Conservation (phyloP, 2,113 vertebrate genomes). For the Excalfactoria chinensis region DNA sequence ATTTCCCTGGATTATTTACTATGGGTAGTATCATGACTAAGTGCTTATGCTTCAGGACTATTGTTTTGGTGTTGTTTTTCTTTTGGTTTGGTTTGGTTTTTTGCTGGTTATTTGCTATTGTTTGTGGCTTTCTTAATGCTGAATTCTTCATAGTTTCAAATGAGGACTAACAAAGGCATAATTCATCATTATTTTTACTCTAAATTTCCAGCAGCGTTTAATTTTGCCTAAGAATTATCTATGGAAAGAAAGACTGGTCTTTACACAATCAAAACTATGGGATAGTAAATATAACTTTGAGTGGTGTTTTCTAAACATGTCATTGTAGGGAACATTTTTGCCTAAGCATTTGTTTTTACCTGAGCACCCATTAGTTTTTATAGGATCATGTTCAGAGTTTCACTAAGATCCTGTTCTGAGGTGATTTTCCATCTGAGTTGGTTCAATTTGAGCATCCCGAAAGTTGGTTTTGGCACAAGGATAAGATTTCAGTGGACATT, state of each 20-base stretch:
- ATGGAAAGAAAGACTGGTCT: not conserved
- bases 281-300: not conserved
- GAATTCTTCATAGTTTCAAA: not conserved
- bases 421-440: not conserved
- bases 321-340: not conserved
- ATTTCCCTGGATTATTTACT: not conserved
- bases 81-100: not conserved
- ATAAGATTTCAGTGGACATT: not conserved
- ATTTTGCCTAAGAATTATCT: not conserved
- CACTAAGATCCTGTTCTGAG: not conserved
- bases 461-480: slow-evolving; percentile 35
- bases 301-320: not conserved
- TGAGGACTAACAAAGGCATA: not conserved
- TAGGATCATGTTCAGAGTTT: not conserved
- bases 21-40: rapidly evolving
- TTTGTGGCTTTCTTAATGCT: not conserved
- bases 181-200: not conserved
- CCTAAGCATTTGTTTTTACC: not conserved
- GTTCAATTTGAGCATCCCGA: not conserved
- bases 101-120: not conserved
- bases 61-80: not conserved
- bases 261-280: not conserved
- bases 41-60: not conserved
- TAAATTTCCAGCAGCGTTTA: not conserved
- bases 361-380: not conserved